phyloP scores from a whole-genome alignment of 2,888 invertebrate species.

The Eilema sororculum region DNA sequence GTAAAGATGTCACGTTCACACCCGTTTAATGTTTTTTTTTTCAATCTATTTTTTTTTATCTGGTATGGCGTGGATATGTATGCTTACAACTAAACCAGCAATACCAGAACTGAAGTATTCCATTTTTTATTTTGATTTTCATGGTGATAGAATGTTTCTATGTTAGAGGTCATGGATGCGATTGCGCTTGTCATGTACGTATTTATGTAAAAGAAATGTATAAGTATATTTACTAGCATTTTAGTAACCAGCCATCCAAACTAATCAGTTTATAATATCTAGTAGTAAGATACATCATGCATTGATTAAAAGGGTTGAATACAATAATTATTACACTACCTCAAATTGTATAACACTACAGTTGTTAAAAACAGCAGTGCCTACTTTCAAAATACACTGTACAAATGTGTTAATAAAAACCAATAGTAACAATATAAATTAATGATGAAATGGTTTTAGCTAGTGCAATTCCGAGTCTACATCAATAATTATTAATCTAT shows the following conservation, averaged over 20 bases:
- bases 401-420: not conserved
- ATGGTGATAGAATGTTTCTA: not conserved
- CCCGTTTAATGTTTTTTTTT: not conserved
- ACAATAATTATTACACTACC: no score
- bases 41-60: slow-evolving; percentile 3
- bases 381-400: not conserved
- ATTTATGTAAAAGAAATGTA: no score
- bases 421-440: no score
- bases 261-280: no score
- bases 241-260: no score
- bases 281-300: no score
- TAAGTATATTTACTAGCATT: no score
- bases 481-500: not conserved
- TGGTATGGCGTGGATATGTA: not conserved
- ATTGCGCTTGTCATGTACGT: no score
- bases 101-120: not conserved
- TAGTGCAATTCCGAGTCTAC: not conserved
- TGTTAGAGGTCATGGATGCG: not conserved
- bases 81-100: not conserved
- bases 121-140: not conserved
- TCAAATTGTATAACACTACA: no score
- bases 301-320: no score
- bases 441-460: no score
- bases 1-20: slow-evolving; percentile 19
- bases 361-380: no score